A percentile compares a stretch with the other conserved stretches of the same genome.
Evolutionary conservation across 1,140 invertebrate species (phyloP).

Genomic region (Panonychus citri): DNA sequence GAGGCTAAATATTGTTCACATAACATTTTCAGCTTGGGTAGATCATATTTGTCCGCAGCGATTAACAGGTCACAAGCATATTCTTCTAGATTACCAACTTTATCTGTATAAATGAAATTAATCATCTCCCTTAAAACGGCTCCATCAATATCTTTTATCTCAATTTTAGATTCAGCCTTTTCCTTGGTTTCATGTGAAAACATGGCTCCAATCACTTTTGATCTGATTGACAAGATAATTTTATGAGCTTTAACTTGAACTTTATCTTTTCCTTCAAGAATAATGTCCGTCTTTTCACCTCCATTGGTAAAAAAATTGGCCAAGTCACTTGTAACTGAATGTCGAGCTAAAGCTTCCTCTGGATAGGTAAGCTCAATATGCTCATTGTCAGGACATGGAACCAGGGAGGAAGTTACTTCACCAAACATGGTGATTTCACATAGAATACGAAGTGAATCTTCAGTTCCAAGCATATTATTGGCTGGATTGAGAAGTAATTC

Average conservation of each 20-base stretch:
- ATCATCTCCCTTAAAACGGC: constrained; percentile 5
- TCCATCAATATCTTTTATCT: constrained; percentile 6
- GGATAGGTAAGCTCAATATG: not conserved
- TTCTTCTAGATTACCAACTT: constrained; percentile 62
- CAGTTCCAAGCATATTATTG: not conserved
- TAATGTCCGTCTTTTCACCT: not conserved
- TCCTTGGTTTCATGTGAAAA: constrained; percentile 8
- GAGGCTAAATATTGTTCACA: constrained; percentile 5
- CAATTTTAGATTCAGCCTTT: constrained; percentile 4
- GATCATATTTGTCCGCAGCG: constrained; percentile 12
- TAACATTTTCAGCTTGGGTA: constrained; percentile 3
- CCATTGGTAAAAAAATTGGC: not conserved
- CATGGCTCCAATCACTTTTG: constrained; percentile 7
- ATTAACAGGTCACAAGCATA: constrained; percentile 6
- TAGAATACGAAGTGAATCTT: not conserved
- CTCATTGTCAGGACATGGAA: not conserved
- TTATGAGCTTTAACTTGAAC: constrained; percentile 3
- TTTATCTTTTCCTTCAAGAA: not conserved
- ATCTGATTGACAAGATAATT: constrained; percentile 1
- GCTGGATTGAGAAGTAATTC: not conserved
- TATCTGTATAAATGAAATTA: constrained; percentile 39
- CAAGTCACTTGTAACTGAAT: not conserved
- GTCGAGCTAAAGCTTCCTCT: not conserved
- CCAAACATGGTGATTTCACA: constrained; percentile 2
- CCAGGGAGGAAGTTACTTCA: not conserved